These are phyloP conservation scores for Echinarachnius parma DNA, from an alignment of 53 echinoderm and acorn worm species.

Conservation along the genomic window DNA sequence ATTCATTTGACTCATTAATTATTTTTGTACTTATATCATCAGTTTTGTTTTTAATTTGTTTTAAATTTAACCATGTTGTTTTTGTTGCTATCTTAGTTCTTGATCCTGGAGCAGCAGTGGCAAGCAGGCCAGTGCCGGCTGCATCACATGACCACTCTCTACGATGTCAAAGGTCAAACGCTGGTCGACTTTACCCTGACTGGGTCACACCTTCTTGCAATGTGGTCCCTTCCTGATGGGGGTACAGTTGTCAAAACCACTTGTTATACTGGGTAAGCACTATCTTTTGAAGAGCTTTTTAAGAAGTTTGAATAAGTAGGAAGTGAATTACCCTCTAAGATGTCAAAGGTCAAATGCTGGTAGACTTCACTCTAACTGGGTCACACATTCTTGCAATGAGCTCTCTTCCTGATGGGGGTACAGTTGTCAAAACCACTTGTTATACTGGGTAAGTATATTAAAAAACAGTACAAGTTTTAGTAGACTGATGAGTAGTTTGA, in stretches of 20 bases:
- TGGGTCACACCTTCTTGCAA: constrained; percentile 55
- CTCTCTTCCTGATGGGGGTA: constrained; percentile 67
- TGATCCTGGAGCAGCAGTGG: constrained; percentile 67
- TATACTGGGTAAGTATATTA: constrained; percentile 81
- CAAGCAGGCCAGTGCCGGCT: constrained; percentile 81
- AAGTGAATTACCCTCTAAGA: constrained; percentile 66
- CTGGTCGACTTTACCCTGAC: constrained; percentile 86
- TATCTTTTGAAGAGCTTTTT: too few relatives aligned
- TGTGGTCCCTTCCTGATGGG: constrained; percentile 70
- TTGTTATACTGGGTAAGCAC: constrained; percentile 71
- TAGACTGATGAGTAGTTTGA: too few relatives aligned
- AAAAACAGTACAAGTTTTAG: too few relatives aligned
- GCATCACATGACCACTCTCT: constrained; percentile 63
- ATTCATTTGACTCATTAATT: too few relatives aligned
- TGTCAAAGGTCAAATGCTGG: constrained; percentile 65
- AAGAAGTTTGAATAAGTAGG: too few relatives aligned
- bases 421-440: constrained; percentile 55
- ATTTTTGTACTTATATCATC: too few relatives aligned
- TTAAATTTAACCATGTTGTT: too few relatives aligned
- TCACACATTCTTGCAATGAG: constrained; percentile 64
- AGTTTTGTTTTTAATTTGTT: too few relatives aligned
- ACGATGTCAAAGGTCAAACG: constrained; percentile 62
- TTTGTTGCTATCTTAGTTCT: constrained; percentile 53
- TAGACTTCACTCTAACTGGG: constrained; percentile 76
- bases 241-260: constrained; percentile 64